Base-by-base conservation (phyloP, 2,888 invertebrate species). In the Spisula solida region DNA sequence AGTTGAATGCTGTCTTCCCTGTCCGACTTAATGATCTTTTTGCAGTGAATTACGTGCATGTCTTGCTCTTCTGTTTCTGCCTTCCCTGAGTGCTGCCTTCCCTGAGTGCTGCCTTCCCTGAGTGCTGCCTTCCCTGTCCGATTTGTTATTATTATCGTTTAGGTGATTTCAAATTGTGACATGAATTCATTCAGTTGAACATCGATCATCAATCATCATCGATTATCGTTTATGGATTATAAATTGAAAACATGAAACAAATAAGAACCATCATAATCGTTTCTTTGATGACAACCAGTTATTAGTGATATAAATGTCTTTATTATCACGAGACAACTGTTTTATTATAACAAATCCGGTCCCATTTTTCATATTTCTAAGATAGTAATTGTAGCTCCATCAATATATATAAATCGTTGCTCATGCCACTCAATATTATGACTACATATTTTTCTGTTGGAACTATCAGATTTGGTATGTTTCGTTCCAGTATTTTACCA, bases 291-390 rank as follows among this genome's bases (percentile, higher is more conserved):
- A 75, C 16, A 31, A 16, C 29, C 31, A 25, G 34, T 75, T 34
- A 75, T 34, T 75, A 75, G 34, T 75, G 12, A 75, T 75, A 34
- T 75, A 34, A 75, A 75, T 31, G 34, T 16, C 34, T n/a, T n/a
- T n/a, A 75, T 75, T 31, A 31, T 75, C 75, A 34, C 34, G 16
- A 34, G 18, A 31, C 31, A 31, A 31, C 75, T 34, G 31, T 34
- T 75, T 14, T 75, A 34, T 75, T 75, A 75, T 75, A 31, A 34
- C 75, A 34, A 31, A 34, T 18, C 31, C 34, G 34, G n/a, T 31
- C 75, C 75, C 31, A 75, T 75, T 34, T 75, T 75, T 75, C 75
- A 75, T 75, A 75, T 34, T 75, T 75, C 75, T 31, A 18, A 12
- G 75, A 75, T 18, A 1, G 34, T 34, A 34, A 75, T 34, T 75